Conservation (phyloP, 2,113 vertebrate genomes). For the Psophia crepitans region DNA sequence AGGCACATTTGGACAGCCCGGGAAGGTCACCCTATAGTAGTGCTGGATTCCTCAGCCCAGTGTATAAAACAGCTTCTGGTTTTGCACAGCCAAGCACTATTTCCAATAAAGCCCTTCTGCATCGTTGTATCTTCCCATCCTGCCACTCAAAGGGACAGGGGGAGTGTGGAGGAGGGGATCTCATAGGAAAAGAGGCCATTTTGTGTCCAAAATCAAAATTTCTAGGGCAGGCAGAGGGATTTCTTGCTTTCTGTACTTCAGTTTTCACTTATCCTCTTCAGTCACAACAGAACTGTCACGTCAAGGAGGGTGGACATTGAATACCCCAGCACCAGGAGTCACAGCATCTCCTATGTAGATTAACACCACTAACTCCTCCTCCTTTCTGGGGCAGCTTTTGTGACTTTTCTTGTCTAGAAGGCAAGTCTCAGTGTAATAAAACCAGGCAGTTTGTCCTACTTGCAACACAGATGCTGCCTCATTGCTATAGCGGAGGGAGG, state of each 20-base stretch:
- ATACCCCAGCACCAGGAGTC: neutral
- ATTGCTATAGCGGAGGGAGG: neutral
- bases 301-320: neutral
- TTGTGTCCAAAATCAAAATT: neutral
- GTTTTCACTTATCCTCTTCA: neutral
- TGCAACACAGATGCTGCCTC: neutral
- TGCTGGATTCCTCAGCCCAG: neutral
- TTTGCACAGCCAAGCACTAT: neutral
- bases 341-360: neutral
- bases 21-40: neutral
- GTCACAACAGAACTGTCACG: neutral
- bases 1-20: neutral
- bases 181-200: neutral
- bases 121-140: neutral
- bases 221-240: neutral
- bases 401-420: neutral
- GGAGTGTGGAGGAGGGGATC: neutral
- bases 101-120: neutral
- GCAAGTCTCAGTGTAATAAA: neutral
- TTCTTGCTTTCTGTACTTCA: neutral
- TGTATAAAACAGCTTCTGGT: neutral
- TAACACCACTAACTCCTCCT: neutral
- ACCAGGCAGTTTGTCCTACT: neutral
- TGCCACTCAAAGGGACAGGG: neutral
- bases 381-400: neutral